Conservation (phyloP, 2,797 vertebrate species). For the Enteromius unitaeniatus region DNA sequence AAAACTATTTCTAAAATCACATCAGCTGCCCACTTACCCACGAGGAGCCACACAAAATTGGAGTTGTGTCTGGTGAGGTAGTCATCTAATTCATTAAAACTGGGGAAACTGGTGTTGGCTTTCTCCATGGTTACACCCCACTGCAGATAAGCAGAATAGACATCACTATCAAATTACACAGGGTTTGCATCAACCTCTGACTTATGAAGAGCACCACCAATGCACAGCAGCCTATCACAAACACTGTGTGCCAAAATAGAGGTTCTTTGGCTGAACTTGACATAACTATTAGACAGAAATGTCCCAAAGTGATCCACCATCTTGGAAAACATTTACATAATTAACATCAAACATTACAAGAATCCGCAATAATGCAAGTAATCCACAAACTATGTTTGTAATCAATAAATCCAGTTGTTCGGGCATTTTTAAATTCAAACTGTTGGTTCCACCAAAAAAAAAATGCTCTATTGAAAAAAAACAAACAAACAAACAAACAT, state of each 20-base stretch:
- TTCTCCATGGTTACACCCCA: slow-evolving; percentile 86
- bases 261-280: not conserved
- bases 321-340: slow-evolving; percentile 2
- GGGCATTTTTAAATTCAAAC: not conserved
- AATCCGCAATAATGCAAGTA: not conserved
- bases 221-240: not conserved
- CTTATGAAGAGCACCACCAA: not conserved
- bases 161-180: slow-evolving; percentile 19
- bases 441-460: not conserved
- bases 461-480: not conserved
- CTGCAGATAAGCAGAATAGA: slow-evolving; percentile 56
- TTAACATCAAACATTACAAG: not conserved
- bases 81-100: slow-evolving; percentile 86
- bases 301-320: not conserved
- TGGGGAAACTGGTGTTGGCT: slow-evolving; percentile 89
- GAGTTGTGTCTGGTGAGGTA: slow-evolving; percentile 94
- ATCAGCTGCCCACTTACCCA: slow-evolving; percentile 84
- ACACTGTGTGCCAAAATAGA: not conserved
- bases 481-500: no score
- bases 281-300: not conserved
- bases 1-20: not conserved
- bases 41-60: slow-evolving; percentile 96
- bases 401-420: not conserved
- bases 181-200: not conserved
- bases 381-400: not conserved